Percentiles rank a stretch among this genome's conserved stretches.
phyloP scores from a whole-genome alignment of 2,797 vertebrate species.

The Rhabdophis nuchalis region DNA sequence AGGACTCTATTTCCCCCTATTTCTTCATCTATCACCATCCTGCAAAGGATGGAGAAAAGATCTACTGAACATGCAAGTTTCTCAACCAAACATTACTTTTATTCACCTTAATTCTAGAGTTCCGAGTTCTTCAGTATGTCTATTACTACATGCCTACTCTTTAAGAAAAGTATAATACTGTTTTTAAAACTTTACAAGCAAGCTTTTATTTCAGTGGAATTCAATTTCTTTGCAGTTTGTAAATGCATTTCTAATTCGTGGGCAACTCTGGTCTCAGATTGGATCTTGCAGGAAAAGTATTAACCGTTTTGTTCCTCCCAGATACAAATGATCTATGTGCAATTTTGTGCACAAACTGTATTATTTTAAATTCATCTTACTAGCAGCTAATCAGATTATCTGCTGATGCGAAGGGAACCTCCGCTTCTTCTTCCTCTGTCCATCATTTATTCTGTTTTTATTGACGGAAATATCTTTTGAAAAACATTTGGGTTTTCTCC shows the following conservation, averaged over 20 bases:
- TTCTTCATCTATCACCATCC: background rate
- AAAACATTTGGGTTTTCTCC: background rate
- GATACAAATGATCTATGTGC: background rate
- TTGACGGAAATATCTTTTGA: background rate
- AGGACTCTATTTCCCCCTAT: background rate
- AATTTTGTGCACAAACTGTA: background rate
- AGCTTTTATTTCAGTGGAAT: background rate
- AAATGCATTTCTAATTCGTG: background rate
- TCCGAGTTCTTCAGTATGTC: background rate
- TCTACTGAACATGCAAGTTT: background rate
- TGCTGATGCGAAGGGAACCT: conserved; percentile 9
- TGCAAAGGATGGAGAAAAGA: background rate
- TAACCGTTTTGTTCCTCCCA: background rate
- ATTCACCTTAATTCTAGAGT: background rate
- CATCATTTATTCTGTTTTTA: background rate
- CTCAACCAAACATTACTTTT: background rate
- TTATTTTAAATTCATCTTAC: background rate
- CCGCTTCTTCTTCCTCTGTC: background rate
- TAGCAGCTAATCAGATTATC: background rate
- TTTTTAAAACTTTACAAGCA: background rate
- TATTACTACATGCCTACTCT: background rate
- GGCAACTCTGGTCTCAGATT: too few species aligned
- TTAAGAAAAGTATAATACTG: background rate
- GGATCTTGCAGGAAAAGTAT: background rate
- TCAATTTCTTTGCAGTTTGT: background rate